phyloP scores from a whole-genome alignment of 2,888 invertebrate species.

The Ormyrus thymus region DNA sequence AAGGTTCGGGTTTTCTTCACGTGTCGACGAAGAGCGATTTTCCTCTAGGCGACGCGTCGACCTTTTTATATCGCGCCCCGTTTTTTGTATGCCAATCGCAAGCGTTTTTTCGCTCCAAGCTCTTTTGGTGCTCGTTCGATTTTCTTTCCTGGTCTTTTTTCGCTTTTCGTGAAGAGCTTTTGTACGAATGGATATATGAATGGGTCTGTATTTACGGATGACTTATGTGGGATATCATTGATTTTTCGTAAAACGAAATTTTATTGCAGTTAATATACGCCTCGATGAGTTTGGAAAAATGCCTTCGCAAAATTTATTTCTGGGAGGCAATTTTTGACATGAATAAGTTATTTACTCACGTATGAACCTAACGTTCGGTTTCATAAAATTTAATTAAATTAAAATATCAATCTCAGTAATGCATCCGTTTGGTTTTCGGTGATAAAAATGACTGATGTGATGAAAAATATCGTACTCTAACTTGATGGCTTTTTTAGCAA shows the following conservation, averaged over 20 bases:
- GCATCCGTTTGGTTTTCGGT: too few species aligned
- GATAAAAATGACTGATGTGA: too few species aligned
- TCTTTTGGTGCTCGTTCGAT: not conserved
- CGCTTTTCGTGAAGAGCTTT: not conserved
- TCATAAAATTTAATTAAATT: too few species aligned
- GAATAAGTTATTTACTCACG: too few species aligned
- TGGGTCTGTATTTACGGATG: not conserved
- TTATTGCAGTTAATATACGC: too few species aligned
- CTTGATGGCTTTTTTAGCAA: too few species aligned
- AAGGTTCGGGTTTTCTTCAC: not conserved
- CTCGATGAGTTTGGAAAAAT: too few species aligned
- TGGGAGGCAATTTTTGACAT: too few species aligned
- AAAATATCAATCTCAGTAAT: too few species aligned
- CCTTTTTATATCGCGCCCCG: not conserved
- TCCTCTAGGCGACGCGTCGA: not conserved
- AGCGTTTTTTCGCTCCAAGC: not conserved
- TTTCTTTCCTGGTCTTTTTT: slow-evolving; percentile 21
- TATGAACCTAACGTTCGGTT: too few species aligned
- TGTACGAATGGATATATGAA: not conserved
- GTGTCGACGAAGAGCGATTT: not conserved
- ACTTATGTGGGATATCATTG: not conserved
- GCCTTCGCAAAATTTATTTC: too few species aligned
- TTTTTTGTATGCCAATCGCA: not conserved
- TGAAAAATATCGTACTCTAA: too few species aligned
- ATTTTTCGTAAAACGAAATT: slow-evolving; percentile 5